Base-by-base conservation (phyloP, 2,888 invertebrate genomes). In the Acronicta leporina region DNA sequence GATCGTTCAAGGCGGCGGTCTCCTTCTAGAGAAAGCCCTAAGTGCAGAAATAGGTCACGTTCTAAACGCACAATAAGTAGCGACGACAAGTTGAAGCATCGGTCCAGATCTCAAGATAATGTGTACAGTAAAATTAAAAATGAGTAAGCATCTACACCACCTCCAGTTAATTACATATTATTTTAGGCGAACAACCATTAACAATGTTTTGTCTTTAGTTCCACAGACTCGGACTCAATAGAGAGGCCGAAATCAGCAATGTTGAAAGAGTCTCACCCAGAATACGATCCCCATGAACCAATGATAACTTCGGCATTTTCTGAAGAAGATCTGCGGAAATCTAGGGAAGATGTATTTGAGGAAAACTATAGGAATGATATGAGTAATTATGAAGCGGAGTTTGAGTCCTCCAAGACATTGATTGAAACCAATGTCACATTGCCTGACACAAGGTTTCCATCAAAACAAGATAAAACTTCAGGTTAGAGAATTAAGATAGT, bases 251-350 rank as follows among this genome's bases (percentile, higher is more conserved):
- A 94, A 73, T 94, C 94, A 0, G 94, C 94, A 0, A 92, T 90
- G 88, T 78, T 89, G 69, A 94, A 94, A 65, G 94, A 94, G 63
- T 78, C 83, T 10, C 94, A 94, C 58, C 94, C 94, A 0, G 94
- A 92, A 67, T 94, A 94, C 63, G 94, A 94, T 71, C 94, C 94
- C 0, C 94, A 94, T 71, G 94, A 94, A 75, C 93, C 94, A 11
- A 94, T 94, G 94, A 93, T 94, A 68, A 94, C 94, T 1, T 94
- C 94, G 0, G 94, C 94, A 5, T 90, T 93, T 68, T 94, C 94
- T 2, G 94, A 94, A 66, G 94, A 94, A 64, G 94, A 94, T 67
- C 79, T 94, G 25, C 81, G 92, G 41, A 94, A 93, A 70, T 90
- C 94, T 0, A 83, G 90, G 42, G 94, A 93, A 47, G 94, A 94